Evolutionary conservation across 2,888 invertebrate genomes (phyloP).

Genomic region (Melieria picta): DNA sequence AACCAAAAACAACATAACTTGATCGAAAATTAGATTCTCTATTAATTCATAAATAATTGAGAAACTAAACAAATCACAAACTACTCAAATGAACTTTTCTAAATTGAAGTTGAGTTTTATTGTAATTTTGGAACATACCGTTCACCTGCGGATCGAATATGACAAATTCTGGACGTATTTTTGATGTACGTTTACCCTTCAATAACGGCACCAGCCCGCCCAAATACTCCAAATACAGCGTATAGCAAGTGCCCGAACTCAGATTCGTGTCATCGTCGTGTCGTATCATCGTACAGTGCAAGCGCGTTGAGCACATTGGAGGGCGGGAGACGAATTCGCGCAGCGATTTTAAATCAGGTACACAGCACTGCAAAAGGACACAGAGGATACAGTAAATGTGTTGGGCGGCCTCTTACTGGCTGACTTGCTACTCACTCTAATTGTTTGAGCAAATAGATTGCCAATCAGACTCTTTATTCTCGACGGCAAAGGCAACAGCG

Average conservation of each 20-base stretch:
- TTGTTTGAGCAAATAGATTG: conserved; percentile 91
- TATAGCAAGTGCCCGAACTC: conserved; percentile 80
- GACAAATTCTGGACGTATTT: conserved; percentile 97
- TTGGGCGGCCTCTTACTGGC: neutral
- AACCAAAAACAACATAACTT: neutral
- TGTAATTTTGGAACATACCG: conserved; percentile 66
- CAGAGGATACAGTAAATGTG: too few relatives aligned
- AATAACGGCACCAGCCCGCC: conserved; percentile 96
- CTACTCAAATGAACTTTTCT: too few relatives aligned
- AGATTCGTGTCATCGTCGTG: conserved; percentile 86
- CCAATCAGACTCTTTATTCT: conserved; percentile 85
- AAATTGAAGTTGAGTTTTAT: neutral
- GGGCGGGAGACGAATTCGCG: conserved; percentile 94
- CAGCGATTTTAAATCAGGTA: conserved; percentile 87
- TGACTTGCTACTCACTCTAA: conserved; percentile 74
- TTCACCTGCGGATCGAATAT: conserved; percentile 92
- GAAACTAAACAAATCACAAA: neutral
- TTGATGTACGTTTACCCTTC: conserved; percentile 94
- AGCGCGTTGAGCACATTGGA: conserved; percentile 82
- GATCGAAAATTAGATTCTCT: neutral
- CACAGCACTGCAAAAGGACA: conserved; percentile 79
- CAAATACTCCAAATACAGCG: conserved; percentile 91
- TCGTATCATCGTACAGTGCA: conserved; percentile 97
- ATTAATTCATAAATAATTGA: too few relatives aligned
- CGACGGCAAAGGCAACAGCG: conserved; percentile 86